phyloP scores from a whole-genome alignment of 2,113 vertebrate genomes.

The Neolamprologus modestus region DNA sequence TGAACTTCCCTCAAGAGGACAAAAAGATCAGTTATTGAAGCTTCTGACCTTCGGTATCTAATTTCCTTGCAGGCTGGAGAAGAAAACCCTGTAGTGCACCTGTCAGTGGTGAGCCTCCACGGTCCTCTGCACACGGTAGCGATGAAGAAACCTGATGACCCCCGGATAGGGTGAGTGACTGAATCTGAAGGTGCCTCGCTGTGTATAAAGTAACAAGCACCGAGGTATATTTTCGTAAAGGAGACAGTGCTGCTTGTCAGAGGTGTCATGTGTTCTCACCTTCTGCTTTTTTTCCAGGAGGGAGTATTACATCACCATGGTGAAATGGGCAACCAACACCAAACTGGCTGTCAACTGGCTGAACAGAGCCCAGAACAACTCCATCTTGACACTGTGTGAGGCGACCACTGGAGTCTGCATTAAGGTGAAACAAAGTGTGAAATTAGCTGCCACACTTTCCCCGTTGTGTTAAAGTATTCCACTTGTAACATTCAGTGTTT shows the following conservation, averaged over 20 bases:
- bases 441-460: not conserved
- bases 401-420: slow-evolving; percentile 94
- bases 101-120: slow-evolving; percentile 90
- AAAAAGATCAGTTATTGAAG: not conserved
- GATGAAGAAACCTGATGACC: slow-evolving; percentile 90
- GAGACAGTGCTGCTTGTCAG: not conserved
- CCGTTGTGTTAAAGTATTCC: not conserved
- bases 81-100: slow-evolving; percentile 86
- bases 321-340: slow-evolving; percentile 95
- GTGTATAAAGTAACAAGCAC: not conserved
- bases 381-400: slow-evolving; percentile 91
- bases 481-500: not conserved
- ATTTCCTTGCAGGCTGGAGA: slow-evolving; percentile 78
- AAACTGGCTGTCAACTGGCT: slow-evolving; percentile 98
- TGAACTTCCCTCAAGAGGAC: not conserved
- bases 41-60: not conserved
- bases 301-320: slow-evolving; percentile 95
- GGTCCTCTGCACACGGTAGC: slow-evolving; percentile 89
- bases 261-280: not conserved
- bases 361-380: slow-evolving; percentile 94
- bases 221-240: not conserved
- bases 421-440: slow-evolving; percentile 72
- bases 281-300: slow-evolving; percentile 60
- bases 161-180: slow-evolving; percentile 83
- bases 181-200: not conserved